Evolutionary conservation across 2,113 vertebrate genomes (phyloP), one percentile per base, ranked within the genome.

Genomic region (Syngnathus scovelli): DNA sequence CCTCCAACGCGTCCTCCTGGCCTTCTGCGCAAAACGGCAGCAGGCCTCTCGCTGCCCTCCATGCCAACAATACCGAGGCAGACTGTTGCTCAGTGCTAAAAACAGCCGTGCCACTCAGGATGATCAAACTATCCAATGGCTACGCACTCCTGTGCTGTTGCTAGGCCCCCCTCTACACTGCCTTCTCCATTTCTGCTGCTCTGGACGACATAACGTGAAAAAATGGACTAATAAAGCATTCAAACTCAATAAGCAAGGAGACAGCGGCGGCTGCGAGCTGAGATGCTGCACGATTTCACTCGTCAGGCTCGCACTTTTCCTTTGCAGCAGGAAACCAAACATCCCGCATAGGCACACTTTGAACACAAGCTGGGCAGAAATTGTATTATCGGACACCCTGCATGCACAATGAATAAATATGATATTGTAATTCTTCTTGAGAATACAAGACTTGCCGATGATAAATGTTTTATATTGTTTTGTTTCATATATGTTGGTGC

Each of bases 191-290:
- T 83, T 74, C 79, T 83, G 71, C 78, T 81, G 64, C 85, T 84
- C 82, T 82, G 86, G 79, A 88, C 82, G 85, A 84, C 82, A 89
- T 85, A 88, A 85, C 81, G 81, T 78, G 86, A 86, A 88, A 88
- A 90, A 89, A 90, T 89, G 84, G 82, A 85, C 79, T 82, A 90
- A 88, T 89, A 89, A 89, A 89, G 89, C 85, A 91, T 89, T 90
- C 83, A 86, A 91, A 89, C 85, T 88, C 90, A 85, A 89, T 90
- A 90, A 90, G 82, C 79, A 60, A 70, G 83, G 80, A 88, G 86
- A 91, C 86, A 80, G 87, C 85, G 87, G 84, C 84, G 87, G 84
- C 87, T 87, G 79, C 86, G 78, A 79, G 83, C 83, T 8, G 84
- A 81, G 15, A 33, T 37, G 27, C 2, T 59, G 88, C 87, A 89